Conservation (phyloP, 1,140 invertebrate species). For the Pseudomyrmex flavicornis region DNA sequence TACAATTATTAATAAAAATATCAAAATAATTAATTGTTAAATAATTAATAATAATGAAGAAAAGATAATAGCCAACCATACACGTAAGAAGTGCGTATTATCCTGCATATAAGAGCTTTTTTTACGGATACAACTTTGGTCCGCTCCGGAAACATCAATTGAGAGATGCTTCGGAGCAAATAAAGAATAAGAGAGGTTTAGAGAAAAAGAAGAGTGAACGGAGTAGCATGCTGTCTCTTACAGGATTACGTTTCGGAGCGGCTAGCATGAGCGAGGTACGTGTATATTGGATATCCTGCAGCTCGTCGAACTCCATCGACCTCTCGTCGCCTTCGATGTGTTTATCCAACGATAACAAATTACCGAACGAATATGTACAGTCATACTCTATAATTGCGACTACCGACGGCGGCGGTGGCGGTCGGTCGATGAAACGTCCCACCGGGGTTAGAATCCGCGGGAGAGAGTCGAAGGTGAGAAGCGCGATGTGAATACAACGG, state of each 20-base stretch:
- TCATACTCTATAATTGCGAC: slow-evolving; percentile 84
- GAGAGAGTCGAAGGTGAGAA: slow-evolving; percentile 69
- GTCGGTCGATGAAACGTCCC: slow-evolving; percentile 65
- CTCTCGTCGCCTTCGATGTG: slow-evolving; percentile 72
- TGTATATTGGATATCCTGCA: neutral
- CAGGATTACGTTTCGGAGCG: slow-evolving; percentile 60
- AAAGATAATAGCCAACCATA: neutral
- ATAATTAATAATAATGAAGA: neutral
- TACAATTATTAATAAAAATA: neutral
- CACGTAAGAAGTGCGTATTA: neutral
- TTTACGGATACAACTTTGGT: neutral
- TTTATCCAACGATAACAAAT: slow-evolving; percentile 83
- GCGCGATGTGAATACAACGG: slow-evolving; percentile 62
- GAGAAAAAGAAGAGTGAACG: slow-evolving; percentile 30
- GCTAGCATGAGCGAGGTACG: slow-evolving; percentile 4
- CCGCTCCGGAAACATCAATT: slow-evolving; percentile 19
- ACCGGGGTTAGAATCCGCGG: slow-evolving; percentile 70
- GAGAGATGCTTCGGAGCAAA: slow-evolving; percentile 9
- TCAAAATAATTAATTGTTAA: neutral
- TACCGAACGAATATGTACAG: slow-evolving; percentile 82
- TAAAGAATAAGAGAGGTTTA: slow-evolving; percentile 20
- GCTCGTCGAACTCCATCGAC: slow-evolving; percentile 57
- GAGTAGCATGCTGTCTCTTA: slow-evolving; percentile 53
- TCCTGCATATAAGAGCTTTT: neutral
- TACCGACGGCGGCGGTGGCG: slow-evolving; percentile 72